These are phyloP conservation scores for Asbolus verrucosus DNA, from an alignment of 1,140 invertebrate genomes.

Conservation along the genomic window DNA sequence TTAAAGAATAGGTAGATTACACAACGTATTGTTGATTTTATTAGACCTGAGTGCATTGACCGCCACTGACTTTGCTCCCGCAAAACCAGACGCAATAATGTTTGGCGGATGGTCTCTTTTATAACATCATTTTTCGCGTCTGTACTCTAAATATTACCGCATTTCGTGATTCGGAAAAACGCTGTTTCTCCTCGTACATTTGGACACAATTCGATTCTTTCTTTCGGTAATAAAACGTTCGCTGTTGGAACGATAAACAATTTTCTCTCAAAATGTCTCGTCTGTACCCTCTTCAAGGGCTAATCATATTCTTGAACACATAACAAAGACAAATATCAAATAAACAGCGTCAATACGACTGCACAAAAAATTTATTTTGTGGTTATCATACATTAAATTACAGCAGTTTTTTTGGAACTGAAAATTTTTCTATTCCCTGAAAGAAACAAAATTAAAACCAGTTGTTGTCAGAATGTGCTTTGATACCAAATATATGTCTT, in stretches of 20 bases:
- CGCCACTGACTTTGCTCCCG: no score
- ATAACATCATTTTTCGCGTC: neutral
- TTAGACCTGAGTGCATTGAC: no score
- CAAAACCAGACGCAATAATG: neutral
- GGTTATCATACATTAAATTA: no score
- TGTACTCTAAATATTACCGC: neutral
- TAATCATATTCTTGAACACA: neutral
- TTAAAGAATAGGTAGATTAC: no score
- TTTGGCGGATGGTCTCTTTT: neutral
- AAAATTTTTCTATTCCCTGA: no score
- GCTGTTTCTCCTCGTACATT: no score
- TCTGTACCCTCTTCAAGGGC: neutral
- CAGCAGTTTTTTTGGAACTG: no score
- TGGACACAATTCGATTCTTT: constrained; percentile 10
- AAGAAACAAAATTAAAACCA: no score
- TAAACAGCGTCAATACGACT: constrained; percentile 1
- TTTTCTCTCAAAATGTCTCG: neutral
- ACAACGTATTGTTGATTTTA: no score
- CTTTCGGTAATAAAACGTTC: constrained; percentile 1
- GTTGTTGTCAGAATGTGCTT: no score
- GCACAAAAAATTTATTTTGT: neutral
- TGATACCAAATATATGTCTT: neutral
- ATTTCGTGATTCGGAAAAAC: neutral
- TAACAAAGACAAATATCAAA: neutral
- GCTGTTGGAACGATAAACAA: constrained; percentile 10